These are phyloP conservation scores for Campoletis raptor DNA, from an alignment of 2,888 invertebrate species.

Conservation along the genomic window DNA sequence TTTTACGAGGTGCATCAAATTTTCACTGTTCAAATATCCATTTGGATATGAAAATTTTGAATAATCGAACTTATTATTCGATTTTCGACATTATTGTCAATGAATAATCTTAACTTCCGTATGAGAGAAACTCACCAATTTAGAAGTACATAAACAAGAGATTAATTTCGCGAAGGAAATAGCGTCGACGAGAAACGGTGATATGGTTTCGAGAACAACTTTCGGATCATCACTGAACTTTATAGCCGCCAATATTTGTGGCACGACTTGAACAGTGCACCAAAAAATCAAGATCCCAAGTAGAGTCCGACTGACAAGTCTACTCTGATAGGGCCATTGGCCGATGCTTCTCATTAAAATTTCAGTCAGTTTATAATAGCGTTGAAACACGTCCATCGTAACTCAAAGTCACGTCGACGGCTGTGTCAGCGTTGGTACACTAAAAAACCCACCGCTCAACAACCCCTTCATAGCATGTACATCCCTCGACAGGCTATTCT, in stretches of 20 bases:
- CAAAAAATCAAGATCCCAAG: slow-evolving; percentile 11
- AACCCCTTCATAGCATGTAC: neutral
- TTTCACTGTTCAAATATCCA: neutral
- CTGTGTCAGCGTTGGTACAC: neutral
- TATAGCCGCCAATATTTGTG: slow-evolving; percentile 20
- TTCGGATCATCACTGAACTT: slow-evolving; percentile 31
- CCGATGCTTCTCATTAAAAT: slow-evolving; percentile 35
- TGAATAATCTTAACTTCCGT: neutral
- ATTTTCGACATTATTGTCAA: neutral
- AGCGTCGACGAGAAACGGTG: neutral
- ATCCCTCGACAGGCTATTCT: neutral
- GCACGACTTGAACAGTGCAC: neutral
- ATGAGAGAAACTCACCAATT: slow-evolving; percentile 17
- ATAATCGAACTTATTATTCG: neutral
- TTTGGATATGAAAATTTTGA: neutral
- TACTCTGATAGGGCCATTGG: slow-evolving; percentile 50
- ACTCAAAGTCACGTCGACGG: slow-evolving; percentile 3
- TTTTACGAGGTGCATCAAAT: neutral
- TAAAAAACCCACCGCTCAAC: slow-evolving; percentile 13
- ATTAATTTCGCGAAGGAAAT: neutral
- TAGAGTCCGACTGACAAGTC: slow-evolving; percentile 1
- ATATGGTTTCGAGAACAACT: slow-evolving; percentile 20
- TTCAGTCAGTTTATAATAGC: slow-evolving; percentile 46
- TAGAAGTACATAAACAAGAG: slow-evolving; percentile 15
- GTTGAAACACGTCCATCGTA: slow-evolving; percentile 36